Conservation (phyloP, 2,797 vertebrate genomes). For the Chiroxiphia lanceolata region DNA sequence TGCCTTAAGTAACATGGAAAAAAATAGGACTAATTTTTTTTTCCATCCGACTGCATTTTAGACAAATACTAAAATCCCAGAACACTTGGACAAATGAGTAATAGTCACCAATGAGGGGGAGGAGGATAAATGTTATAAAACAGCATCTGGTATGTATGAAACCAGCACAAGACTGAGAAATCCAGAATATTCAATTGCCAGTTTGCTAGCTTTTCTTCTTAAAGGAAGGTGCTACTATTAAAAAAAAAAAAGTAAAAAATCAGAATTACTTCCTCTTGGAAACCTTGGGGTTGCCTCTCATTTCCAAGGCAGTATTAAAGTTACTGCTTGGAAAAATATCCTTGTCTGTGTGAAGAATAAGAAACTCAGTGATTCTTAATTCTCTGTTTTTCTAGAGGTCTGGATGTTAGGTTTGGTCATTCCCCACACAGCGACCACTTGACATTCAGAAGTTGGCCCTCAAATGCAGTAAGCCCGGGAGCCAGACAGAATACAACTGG, state of each 20-base stretch:
- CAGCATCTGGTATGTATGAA: conserved; percentile 39
- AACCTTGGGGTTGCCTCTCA: neutral
- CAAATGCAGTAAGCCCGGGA: neutral
- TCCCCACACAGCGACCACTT: neutral
- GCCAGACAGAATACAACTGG: neutral
- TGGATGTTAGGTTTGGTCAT: neutral
- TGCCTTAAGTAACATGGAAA: neutral
- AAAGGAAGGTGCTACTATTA: neutral
- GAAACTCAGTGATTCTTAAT: neutral
- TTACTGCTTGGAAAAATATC: neutral
- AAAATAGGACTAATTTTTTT: neutral
- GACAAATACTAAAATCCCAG: conserved; percentile 38
- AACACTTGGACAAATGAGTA: conserved; percentile 42
- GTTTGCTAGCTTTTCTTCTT: neutral
- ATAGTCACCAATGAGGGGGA: conserved; percentile 34
- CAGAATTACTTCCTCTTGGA: neutral
- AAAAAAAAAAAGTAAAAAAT: neutral
- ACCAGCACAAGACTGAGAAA: conserved; percentile 33
- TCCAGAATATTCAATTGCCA: neutral
- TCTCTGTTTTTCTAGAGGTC: neutral
- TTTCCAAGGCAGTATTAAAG: neutral
- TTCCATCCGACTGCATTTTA: conserved; percentile 25
- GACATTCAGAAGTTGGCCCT: neutral
- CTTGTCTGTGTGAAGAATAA: neutral
- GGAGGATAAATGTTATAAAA: conserved; percentile 53